Conservation (phyloP, 2,888 invertebrate genomes). For the Neria commutata region DNA sequence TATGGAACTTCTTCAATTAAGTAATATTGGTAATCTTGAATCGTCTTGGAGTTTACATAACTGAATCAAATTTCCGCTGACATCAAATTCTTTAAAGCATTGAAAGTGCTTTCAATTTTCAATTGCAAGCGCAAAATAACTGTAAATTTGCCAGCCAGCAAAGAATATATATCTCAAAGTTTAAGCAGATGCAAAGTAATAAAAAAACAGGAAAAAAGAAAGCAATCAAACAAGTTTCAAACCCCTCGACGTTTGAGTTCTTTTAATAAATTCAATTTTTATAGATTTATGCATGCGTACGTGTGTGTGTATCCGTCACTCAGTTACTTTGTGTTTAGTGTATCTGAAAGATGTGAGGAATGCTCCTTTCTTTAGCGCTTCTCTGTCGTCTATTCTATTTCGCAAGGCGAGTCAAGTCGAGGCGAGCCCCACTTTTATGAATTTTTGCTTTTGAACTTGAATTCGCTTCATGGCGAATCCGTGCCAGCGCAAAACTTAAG, state of each 20-base stretch:
- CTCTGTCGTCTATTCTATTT: too few relatives aligned
- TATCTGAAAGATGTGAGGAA: not conserved
- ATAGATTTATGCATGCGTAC: not conserved
- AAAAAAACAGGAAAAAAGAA: not conserved
- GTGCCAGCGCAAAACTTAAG: not conserved
- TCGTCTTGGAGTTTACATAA: too few relatives aligned
- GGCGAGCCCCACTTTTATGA: too few relatives aligned
- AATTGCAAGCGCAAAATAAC: not conserved
- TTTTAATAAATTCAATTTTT: not conserved
- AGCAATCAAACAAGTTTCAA: not conserved
- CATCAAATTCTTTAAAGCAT: not conserved
- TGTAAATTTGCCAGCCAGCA: not conserved
- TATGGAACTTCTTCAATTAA: too few relatives aligned
- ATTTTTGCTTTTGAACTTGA: slow-evolving; percentile 3
- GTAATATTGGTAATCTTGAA: too few relatives aligned
- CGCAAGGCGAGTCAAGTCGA: too few relatives aligned
- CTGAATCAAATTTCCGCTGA: too few relatives aligned
- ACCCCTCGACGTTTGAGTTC: not conserved
- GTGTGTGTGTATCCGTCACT: not conserved
- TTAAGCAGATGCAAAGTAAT: not conserved
- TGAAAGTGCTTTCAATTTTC: not conserved
- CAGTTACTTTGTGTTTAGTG: not conserved
- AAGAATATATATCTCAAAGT: too few relatives aligned
- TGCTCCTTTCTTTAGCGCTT: not conserved
- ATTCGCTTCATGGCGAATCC: not conserved